Base-by-base conservation (phyloP, 2,888 invertebrate species). In the Cecidostiba fungosa region DNA sequence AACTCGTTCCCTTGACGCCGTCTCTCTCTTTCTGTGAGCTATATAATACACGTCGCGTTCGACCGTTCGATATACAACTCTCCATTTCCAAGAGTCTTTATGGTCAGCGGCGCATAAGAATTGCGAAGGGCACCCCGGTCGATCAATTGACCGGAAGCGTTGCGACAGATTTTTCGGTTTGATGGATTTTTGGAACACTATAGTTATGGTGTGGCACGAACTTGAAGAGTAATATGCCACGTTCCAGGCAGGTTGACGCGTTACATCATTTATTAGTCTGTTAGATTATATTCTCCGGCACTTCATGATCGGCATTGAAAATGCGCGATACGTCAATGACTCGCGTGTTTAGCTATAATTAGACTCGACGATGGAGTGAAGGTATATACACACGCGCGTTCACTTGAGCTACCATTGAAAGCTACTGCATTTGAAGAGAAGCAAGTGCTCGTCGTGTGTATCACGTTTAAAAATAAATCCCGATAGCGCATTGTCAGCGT, bases 251-350 rank as follows among this genome's bases (percentile, higher is more conserved):
- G 74, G 47, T 32, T 29, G 73, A n/a, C 16, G 78, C 47, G 26
- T 72, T 79, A 84, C 39, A 84, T 50, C 79, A 79, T 59, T 69
- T 79, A 76, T n/a, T 70, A 39, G 14, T 72, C 6, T 3, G 69
- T 69, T 66, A 0, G 6, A n/a, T 54, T 54, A 54, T 50, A 62
- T 36, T 69, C 23, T 50, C 69, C 2, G 36, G 26, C 59, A 43
- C 43, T 83, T 59, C 32, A 70, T 47, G 70, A 8, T 43, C 59
- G 29, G 77, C 77, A 77, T 83, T 39, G 59, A 54, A 19, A 77
- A 59, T 72, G 54, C 26, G 54, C n/a, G 32, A 23, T 69, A 43
- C 79, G 16, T 47, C 70, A 43, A 70, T 32, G 36, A 43, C n/a
- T 82, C 16, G 32, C 23, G 26, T 69, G 26, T 12, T 69, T 19